These are phyloP conservation scores for Agriopis marginaria DNA, from an alignment of 2,888 invertebrate species.

Conservation along the genomic window DNA sequence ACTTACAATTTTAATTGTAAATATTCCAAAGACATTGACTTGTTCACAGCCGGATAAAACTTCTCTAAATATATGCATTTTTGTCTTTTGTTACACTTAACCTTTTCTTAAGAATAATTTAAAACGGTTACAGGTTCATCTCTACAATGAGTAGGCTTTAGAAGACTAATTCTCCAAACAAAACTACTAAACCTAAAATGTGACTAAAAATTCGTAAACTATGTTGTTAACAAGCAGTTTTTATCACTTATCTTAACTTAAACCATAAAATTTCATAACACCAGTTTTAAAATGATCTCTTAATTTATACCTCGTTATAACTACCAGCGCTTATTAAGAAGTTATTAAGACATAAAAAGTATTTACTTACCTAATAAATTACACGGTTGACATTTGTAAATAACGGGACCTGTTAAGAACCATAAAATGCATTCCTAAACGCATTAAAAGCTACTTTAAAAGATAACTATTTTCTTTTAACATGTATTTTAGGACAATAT, in stretches of 20 bases:
- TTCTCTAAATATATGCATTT: too few relatives aligned
- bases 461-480: conserved; percentile 14
- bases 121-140: background rate
- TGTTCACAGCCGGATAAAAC: too few relatives aligned
- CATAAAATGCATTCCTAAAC: conserved; percentile 39
- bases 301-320: conserved; percentile 45
- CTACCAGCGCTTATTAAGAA: conserved; percentile 42
- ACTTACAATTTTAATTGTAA: too few relatives aligned
- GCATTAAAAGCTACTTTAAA: conserved; percentile 22
- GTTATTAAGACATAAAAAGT: conserved; percentile 46
- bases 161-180: background rate
- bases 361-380: conserved; percentile 46
- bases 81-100: too few relatives aligned
- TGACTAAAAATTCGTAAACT: background rate
- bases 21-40: too few relatives aligned
- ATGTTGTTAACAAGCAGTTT: conserved; percentile 15
- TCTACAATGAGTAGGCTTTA: background rate
- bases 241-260: conserved; percentile 26
- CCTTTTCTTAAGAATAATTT: background rate
- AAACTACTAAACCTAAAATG: background rate
- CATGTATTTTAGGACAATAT: background rate
- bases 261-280: conserved; percentile 34
- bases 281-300: conserved; percentile 36
- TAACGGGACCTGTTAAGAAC: conserved; percentile 35
- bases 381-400: conserved; percentile 35